Base-by-base conservation (phyloP, 2,113 vertebrate species). In the Oryzias celebensis region DNA sequence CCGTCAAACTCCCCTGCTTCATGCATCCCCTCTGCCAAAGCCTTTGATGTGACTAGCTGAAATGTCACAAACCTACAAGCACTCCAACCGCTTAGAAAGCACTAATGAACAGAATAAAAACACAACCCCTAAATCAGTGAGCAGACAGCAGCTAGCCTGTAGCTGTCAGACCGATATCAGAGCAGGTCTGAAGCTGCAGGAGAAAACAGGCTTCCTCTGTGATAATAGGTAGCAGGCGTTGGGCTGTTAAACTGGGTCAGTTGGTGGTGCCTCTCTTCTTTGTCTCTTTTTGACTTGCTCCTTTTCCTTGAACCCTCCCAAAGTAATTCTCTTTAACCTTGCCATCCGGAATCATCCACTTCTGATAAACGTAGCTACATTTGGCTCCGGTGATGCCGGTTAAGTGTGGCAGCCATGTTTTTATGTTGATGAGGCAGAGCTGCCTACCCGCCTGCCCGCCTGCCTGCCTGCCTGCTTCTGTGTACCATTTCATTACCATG, bases 71-170 rank as follows among this genome's bases (percentile, higher is more conserved):
- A 84, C 79, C 75, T 81, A 74, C 78, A 74, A 85, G 80, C 62
- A 52, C 65, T 66, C 64, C 75, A 61, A 75, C 70, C 24, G 58
- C 85, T 81, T 78, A 72, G 73, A 69, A 83, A 75, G 73, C 77
- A 78, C 84, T 88, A 85, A 89, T 85, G 88, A 88, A 87, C 83
- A 75, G 81, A 75, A 86, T 80, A 67, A 86, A 85, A 86, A 87
- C 69, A 82, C 69, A 85, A 69, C 60, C 72, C 58, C 71, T 61
- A 53, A 82, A 80, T 86, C 82, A 81, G 74, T 65, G 78, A 75
- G 78, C 78, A 80, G 83, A 68, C 78, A 43, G 77, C 79, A 64
- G 72, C 67, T 70, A 44, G 54, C 77, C 77, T 84, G 78, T 83
- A 73, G 80, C 83, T 80, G 86, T 85, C 77, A 75, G 75, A 20